Percentiles rank a stretch among this genome's conserved stretches.
phyloP scores from a whole-genome alignment of 2,888 invertebrate genomes.

The Ophion slaviceki region DNA sequence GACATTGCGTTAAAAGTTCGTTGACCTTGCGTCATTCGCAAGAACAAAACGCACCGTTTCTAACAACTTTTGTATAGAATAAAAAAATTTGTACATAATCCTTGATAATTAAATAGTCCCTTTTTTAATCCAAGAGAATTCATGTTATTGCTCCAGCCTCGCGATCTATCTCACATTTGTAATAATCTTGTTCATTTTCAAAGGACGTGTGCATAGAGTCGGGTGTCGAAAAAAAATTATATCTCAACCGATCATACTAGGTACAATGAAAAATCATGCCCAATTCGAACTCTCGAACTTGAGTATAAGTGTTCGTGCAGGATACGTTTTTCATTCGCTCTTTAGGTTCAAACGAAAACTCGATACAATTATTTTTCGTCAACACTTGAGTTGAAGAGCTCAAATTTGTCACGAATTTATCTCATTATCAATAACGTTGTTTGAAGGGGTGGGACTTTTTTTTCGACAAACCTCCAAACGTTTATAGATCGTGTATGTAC shows the following conservation, averaged over 20 bases:
- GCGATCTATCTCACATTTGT: slow-evolving; percentile 25
- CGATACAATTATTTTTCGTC: slow-evolving; percentile 35
- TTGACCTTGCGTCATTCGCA: slow-evolving; percentile 3
- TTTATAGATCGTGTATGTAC: slow-evolving; percentile 30
- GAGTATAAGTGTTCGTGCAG: background rate
- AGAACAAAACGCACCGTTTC: slow-evolving; percentile 15
- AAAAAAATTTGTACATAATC: slow-evolving; percentile 76
- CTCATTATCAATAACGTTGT: background rate
- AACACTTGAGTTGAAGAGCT: background rate
- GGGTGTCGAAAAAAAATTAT: background rate
- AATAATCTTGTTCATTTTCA: slow-evolving; percentile 24
- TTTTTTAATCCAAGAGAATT: slow-evolving; percentile 48
- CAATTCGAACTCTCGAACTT: background rate
- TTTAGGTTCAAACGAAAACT: background rate
- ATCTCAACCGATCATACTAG: background rate
- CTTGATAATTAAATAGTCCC: slow-evolving; percentile 71
- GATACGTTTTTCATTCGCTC: background rate
- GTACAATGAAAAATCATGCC: background rate
- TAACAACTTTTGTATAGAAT: slow-evolving; percentile 53
- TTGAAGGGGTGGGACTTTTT: background rate
- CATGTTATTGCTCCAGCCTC: background rate
- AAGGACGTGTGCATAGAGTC: background rate
- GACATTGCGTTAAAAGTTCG: slow-evolving; percentile 14
- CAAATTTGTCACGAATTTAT: background rate
- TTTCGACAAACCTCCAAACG: background rate